Percentiles rank a stretch among this genome's conserved stretches.
phyloP scores from a whole-genome alignment of 1,140 invertebrate genomes.

The Sminthurinus signatus region DNA sequence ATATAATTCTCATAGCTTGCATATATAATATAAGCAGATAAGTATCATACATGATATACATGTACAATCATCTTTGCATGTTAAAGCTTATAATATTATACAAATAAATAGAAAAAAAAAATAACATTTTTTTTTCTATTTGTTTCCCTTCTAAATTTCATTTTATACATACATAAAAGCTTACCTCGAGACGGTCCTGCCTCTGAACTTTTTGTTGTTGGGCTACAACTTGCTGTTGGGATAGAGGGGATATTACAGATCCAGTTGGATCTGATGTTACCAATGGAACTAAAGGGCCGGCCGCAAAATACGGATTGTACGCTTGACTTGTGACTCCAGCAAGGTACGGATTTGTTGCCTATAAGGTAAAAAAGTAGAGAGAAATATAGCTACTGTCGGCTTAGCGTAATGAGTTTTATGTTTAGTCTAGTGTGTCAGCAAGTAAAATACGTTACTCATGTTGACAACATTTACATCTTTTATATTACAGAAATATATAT shows the following conservation, averaged over 20 bases:
- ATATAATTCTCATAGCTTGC: too few relatives aligned
- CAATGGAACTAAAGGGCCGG: constrained; percentile 78
- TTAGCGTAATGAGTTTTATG: background rate
- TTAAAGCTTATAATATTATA: too few relatives aligned
- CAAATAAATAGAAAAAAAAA: too few relatives aligned
- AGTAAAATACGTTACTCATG: background rate
- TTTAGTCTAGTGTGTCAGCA: background rate
- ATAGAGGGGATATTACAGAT: constrained; percentile 58
- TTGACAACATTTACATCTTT: too few relatives aligned
- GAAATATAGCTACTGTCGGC: too few relatives aligned
- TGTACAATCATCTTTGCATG: too few relatives aligned
- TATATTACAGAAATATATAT: too few relatives aligned
- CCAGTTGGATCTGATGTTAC: constrained; percentile 61
- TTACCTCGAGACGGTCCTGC: constrained; percentile 92
- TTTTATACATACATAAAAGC: constrained; percentile 20
- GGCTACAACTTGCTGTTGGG: constrained; percentile 67
- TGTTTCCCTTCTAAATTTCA: background rate
- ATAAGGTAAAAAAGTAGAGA: too few relatives aligned
- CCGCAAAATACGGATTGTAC: constrained; percentile 79
- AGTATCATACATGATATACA: too few relatives aligned
- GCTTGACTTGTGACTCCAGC: constrained; percentile 70
- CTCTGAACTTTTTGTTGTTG: constrained; percentile 86
- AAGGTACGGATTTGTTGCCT: constrained; percentile 84
- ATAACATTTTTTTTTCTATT: too few relatives aligned
- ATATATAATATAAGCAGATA: too few relatives aligned